phyloP scores from a whole-genome alignment of 2,888 invertebrate species.

The Rhingia rostrata region DNA sequence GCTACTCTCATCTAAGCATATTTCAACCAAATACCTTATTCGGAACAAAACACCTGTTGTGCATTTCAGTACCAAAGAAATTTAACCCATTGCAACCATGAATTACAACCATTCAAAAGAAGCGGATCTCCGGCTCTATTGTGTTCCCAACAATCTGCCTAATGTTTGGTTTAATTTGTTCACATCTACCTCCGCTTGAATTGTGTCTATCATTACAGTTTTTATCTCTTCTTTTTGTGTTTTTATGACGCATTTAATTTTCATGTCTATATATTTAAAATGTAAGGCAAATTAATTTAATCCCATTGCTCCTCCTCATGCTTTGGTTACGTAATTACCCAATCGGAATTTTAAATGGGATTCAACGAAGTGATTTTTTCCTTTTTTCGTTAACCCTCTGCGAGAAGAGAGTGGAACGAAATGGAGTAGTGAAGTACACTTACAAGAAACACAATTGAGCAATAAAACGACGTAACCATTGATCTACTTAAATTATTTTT shows the following conservation, averaged over 20 bases:
- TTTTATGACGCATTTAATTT: constrained; percentile 63
- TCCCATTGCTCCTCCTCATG: constrained; percentile 1
- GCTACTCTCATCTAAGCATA: no score
- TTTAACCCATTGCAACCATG: constrained; percentile 20
- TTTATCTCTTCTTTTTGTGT: constrained; percentile 21
- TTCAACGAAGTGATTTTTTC: constrained; percentile 13
- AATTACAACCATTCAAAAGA: constrained; percentile 9
- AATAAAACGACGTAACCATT: constrained; percentile 56
- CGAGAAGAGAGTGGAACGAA: constrained; percentile 69
- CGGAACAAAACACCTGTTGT: no score
- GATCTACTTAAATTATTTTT: constrained; percentile 45
- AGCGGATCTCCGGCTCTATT: constrained; percentile 5
- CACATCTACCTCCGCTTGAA: constrained; percentile 12
- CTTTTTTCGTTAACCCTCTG: constrained; percentile 38
- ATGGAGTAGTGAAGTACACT: not conserved
- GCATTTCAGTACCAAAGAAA: not conserved
- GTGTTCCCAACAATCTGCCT: constrained; percentile 22
- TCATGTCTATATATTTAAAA: constrained; percentile 57
- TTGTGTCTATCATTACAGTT: constrained; percentile 22
- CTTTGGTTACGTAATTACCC: constrained; percentile 26
- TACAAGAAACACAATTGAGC: constrained; percentile 29
- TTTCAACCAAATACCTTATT: no score
- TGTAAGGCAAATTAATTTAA: constrained; percentile 59
- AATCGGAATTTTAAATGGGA: constrained; percentile 39
- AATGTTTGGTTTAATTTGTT: constrained; percentile 36